These are phyloP conservation scores for Drosophila crucigera DNA, from an alignment of 2,888 invertebrate genomes.

Conservation along the genomic window DNA sequence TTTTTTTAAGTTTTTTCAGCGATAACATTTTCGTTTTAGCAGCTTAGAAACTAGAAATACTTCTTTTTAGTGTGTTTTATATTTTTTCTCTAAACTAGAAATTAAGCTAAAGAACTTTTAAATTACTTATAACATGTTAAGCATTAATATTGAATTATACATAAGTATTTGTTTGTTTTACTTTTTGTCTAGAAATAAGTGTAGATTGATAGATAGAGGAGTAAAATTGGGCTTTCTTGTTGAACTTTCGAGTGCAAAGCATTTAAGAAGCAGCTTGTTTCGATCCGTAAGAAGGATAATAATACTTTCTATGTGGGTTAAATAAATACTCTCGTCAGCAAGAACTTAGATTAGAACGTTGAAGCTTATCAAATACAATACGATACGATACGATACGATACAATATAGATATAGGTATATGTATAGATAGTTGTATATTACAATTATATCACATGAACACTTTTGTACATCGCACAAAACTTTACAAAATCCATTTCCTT, in stretches of 20 bases:
- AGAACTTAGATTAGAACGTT: conserved; percentile 29
- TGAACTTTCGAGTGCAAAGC: conserved; percentile 4
- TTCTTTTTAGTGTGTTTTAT: conserved; percentile 56
- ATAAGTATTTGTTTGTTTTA: conserved; percentile 16
- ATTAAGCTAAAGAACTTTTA: conserved; percentile 72
- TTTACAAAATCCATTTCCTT: conserved; percentile 17
- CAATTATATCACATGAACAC: conserved; percentile 83
- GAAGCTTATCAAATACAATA: conserved; percentile 37
- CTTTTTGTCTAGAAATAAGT: not conserved
- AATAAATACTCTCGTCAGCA: conserved; percentile 26
- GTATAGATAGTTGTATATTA: conserved; percentile 55
- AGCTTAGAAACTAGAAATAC: conserved; percentile 76
- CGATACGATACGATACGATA: not conserved
- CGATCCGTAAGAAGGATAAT: conserved; percentile 20
- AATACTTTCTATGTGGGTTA: conserved; percentile 30
- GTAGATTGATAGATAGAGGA: conserved; percentile 7
- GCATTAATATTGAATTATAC: conserved; percentile 41
- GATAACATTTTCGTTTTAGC: conserved; percentile 55
- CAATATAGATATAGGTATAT: conserved; percentile 3
- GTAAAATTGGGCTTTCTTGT: conserved; percentile 12
- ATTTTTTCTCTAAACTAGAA: conserved; percentile 52
- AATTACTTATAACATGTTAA: conserved; percentile 70
- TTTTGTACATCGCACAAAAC: conserved; percentile 64
- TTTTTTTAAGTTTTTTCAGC: conserved; percentile 34
- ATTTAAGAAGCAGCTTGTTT: not conserved